Percentiles rank a stretch among this genome's conserved stretches.
phyloP scores from a whole-genome alignment of 2,888 invertebrate genomes.

The Phaonia tiefii region DNA sequence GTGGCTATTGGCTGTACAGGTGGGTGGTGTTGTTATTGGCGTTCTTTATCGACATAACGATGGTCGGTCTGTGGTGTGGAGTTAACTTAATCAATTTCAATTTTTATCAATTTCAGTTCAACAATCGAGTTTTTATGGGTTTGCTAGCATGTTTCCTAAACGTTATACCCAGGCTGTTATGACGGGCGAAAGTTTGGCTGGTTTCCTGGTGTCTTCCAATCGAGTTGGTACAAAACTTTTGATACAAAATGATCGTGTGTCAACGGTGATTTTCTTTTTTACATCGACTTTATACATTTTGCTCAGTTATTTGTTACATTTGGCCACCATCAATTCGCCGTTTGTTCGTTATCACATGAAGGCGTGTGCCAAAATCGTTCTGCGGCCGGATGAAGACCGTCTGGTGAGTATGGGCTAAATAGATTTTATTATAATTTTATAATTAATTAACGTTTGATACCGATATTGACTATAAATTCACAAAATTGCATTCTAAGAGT shows the following conservation, averaged over 20 bases:
- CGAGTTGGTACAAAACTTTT: constrained; percentile 91
- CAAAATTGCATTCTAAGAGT: too few relatives aligned
- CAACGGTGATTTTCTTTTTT: constrained; percentile 93
- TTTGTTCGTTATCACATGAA: constrained; percentile 92
- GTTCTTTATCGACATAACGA: neutral
- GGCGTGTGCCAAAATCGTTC: constrained; percentile 88
- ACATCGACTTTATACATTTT: constrained; percentile 89
- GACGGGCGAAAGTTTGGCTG: constrained; percentile 94
- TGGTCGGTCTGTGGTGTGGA: neutral
- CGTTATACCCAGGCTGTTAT: constrained; percentile 96
- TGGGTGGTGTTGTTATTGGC: constrained; percentile 56
- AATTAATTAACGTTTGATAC: too few relatives aligned
- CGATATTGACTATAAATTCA: too few relatives aligned
- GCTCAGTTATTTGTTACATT: constrained; percentile 89
- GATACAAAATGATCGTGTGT: constrained; percentile 88
- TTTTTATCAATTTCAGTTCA: constrained; percentile 83
- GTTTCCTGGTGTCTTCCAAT: constrained; percentile 92
- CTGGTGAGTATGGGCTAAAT: constrained; percentile 73
- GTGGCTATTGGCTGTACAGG: constrained; percentile 92
- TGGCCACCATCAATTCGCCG: constrained; percentile 88
- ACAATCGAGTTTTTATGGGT: constrained; percentile 96
- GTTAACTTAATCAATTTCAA: constrained; percentile 28
- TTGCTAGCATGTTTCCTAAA: constrained; percentile 93
- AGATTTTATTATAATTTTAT: too few relatives aligned
- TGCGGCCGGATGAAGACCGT: constrained; percentile 91